Percentiles rank a stretch among this genome's conserved stretches.
These are phyloP conservation scores for Autographa gamma DNA, from an alignment of 2,888 invertebrate genomes.

Conservation along the genomic window DNA sequence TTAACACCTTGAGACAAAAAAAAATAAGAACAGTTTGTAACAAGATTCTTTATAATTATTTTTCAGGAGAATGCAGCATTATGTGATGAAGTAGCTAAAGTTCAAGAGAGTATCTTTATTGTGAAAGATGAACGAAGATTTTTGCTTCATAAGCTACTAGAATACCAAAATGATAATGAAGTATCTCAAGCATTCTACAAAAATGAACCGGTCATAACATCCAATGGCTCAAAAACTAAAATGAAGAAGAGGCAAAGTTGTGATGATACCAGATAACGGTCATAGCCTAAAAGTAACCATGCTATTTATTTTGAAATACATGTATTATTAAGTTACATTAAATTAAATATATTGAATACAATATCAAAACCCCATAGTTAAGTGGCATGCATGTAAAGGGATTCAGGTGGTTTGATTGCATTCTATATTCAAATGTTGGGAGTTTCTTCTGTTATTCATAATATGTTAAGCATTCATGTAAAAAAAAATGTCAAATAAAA, in stretches of 20 bases:
- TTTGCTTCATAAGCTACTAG: conserved; percentile 93
- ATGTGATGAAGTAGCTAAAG: conserved; percentile 96
- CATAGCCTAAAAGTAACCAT: neutral
- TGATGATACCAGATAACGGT: conserved; percentile 67
- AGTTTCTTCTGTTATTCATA: neutral
- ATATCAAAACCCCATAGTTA: no score
- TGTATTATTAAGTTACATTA: neutral
- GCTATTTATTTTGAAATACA: neutral
- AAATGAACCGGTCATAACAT: conserved; percentile 65
- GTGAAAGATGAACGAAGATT: conserved; percentile 95
- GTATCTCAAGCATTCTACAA: conserved; percentile 63
- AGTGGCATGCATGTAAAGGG: no score
- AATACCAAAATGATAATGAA: conserved; percentile 89
- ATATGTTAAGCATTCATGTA: neutral
- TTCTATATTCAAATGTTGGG: no score
- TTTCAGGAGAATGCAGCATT: conserved; percentile 94
- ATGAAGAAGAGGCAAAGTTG: conserved; percentile 75
- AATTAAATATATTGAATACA: neutral
- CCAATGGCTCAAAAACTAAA: conserved; percentile 75
- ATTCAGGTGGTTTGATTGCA: no score
- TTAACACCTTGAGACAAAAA: no score
- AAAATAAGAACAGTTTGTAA: no score
- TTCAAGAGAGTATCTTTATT: conserved; percentile 94
- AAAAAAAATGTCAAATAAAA: neutral
- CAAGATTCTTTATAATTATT: no score